A percentile compares a stretch with the other conserved stretches of the same genome.
These are phyloP conservation scores for Xestoiulus laeticollis DNA, from an alignment of 2,888 invertebrate genomes.

Conservation along the genomic window DNA sequence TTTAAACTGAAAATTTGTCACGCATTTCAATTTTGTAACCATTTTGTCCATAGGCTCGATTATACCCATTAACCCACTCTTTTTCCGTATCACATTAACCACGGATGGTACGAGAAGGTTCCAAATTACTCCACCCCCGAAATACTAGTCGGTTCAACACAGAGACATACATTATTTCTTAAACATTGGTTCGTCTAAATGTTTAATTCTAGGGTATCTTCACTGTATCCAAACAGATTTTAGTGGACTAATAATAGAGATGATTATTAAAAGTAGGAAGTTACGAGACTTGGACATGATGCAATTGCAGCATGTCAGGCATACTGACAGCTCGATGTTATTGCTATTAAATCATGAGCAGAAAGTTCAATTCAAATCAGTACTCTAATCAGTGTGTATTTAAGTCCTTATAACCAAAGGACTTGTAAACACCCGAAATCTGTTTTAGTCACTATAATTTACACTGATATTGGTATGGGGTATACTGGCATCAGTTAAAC, in stretches of 20 bases:
- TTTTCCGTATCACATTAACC: background rate
- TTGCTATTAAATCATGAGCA: background rate
- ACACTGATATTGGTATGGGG: no score
- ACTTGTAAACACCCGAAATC: no score
- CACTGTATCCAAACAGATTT: background rate
- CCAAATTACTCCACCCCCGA: constrained; percentile 27
- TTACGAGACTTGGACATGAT: no score
- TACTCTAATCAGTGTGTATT: no score
- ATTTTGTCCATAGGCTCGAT: background rate
- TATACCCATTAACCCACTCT: constrained; percentile 27
- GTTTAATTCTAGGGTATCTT: background rate
- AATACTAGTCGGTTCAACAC: background rate
- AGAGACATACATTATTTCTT: constrained; percentile 4
- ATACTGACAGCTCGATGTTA: background rate
- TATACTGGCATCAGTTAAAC: no score
- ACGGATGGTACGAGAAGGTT: constrained; percentile 21
- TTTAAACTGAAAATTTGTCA: background rate
- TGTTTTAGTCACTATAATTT: no score
- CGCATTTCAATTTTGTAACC: background rate
- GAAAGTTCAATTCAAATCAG: no score
- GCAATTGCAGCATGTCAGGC: background rate
- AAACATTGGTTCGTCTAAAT: background rate
- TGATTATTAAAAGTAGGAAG: background rate
- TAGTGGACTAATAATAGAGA: background rate
- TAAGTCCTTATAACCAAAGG: no score